Conservation (phyloP, 2,797 vertebrate species). For the Anas bernieri region DNA sequence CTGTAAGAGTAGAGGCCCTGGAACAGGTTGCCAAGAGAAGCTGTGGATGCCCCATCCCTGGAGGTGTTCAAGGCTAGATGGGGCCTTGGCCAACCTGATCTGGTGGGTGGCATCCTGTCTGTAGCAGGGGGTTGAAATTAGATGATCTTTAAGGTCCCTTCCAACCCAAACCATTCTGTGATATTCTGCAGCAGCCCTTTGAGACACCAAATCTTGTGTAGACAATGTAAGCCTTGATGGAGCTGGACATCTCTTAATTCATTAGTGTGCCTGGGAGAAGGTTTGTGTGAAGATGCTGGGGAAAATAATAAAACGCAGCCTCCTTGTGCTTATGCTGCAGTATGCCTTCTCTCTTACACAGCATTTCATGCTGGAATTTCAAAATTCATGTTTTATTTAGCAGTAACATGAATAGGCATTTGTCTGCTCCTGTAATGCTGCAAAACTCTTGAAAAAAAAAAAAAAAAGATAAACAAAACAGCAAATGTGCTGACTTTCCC, state of each 20-base stretch:
- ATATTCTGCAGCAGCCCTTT: neutral
- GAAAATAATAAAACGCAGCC: neutral
- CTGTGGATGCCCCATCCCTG: no score
- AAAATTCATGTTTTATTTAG: neutral
- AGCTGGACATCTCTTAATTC: neutral
- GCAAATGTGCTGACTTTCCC: neutral
- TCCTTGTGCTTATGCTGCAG: fast-evolving
- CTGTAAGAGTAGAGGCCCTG: no score
- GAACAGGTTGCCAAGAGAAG: no score
- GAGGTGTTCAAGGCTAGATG: no score
- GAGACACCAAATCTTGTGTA: constrained; percentile 7
- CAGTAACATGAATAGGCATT: neutral
- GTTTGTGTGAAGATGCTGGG: neutral
- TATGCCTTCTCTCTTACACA: neutral
- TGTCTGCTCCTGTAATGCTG: neutral
- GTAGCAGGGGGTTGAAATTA: no score
- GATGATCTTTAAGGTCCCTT: no score
- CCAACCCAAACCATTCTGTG: neutral
- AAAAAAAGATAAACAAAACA: neutral
- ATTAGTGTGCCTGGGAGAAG: neutral
- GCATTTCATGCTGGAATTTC: neutral
- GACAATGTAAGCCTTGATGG: constrained; percentile 8
- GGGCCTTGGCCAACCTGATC: no score
- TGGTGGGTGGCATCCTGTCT: no score
- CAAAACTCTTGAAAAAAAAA: neutral